Conservation (phyloP, 2,888 invertebrate genomes). For the Cephus runcator region DNA sequence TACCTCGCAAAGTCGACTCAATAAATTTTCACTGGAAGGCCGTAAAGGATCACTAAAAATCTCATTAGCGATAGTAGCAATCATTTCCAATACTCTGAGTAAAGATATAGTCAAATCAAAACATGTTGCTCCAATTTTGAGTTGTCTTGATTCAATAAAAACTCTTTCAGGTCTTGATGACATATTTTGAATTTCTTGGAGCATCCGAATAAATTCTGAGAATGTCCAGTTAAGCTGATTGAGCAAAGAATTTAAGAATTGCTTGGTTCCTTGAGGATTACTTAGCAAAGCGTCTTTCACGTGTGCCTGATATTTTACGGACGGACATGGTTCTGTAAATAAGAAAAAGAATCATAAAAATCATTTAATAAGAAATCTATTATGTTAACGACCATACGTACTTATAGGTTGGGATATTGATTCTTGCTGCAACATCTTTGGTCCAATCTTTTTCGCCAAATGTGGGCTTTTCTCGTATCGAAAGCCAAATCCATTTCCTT, state of each 20-base stretch:
- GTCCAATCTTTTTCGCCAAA: constrained; percentile 62
- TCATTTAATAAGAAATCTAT: constrained; percentile 1
- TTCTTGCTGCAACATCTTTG: constrained; percentile 65
- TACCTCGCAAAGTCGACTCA: constrained; percentile 77
- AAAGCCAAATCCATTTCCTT: constrained; percentile 85
- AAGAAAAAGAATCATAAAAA: constrained; percentile 11
- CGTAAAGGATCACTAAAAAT: constrained; percentile 73
- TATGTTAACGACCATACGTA: constrained; percentile 32
- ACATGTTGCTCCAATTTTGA: constrained; percentile 86
- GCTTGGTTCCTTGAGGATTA: constrained; percentile 74
- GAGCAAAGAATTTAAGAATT: constrained; percentile 81
- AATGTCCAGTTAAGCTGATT: constrained; percentile 90
- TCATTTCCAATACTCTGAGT: constrained; percentile 84
- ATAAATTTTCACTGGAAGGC: constrained; percentile 76
- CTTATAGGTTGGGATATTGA: constrained; percentile 64
- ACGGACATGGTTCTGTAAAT: constrained; percentile 75
- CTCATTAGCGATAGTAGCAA: constrained; percentile 73
- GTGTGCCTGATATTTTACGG: constrained; percentile 73
- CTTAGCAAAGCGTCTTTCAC: constrained; percentile 72
- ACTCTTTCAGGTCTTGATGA: constrained; percentile 70
- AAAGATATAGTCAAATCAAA: constrained; percentile 84
- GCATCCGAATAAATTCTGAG: constrained; percentile 85
- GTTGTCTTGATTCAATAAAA: constrained; percentile 78
- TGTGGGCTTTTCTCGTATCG: constrained; percentile 71
- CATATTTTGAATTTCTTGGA: constrained; percentile 81